Percentiles rank a stretch among this genome's conserved stretches.
phyloP scores from a whole-genome alignment of 2,888 invertebrate species.

The Nineta flava region DNA sequence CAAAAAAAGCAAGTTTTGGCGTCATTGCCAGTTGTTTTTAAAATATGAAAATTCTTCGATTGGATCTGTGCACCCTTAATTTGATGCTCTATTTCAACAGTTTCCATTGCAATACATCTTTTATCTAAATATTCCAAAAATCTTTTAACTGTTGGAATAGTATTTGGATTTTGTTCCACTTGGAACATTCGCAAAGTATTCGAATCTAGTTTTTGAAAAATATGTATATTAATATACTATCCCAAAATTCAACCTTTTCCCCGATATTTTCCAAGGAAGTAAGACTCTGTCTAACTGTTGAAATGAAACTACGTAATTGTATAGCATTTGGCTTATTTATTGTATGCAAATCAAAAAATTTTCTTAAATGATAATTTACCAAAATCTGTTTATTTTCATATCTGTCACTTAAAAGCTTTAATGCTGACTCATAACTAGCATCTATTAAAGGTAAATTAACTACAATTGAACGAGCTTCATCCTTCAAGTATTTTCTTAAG shows the following conservation, averaged over 20 bases:
- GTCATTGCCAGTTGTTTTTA: neutral
- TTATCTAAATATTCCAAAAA: slow-evolving; percentile 9
- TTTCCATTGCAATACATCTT: slow-evolving; percentile 6
- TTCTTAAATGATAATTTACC: slow-evolving; percentile 8
- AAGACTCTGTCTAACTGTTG: slow-evolving; percentile 8
- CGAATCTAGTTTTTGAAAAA: slow-evolving; percentile 9
- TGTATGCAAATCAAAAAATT: slow-evolving; percentile 7
- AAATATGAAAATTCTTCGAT: neutral
- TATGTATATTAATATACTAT: slow-evolving; percentile 7
- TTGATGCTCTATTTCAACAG: neutral
- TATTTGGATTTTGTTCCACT: slow-evolving; percentile 7
- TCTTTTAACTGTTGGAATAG: slow-evolving; percentile 7
- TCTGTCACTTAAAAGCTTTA: slow-evolving; percentile 6
- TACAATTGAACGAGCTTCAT: slow-evolving; percentile 9
- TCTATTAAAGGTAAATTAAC: slow-evolving; percentile 8
- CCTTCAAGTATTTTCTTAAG: slow-evolving; percentile 9
- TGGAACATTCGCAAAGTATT: slow-evolving; percentile 8
- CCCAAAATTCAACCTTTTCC: slow-evolving; percentile 2
- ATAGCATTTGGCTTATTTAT: slow-evolving; percentile 4
- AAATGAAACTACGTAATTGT: slow-evolving; percentile 8
- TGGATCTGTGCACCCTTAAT: neutral
- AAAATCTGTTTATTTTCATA: slow-evolving; percentile 8
- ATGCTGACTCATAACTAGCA: slow-evolving; percentile 7
- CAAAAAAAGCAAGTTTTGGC: neutral
- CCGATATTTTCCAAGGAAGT: slow-evolving; percentile 9